Evolutionary conservation across 2,888 invertebrate species (phyloP), one percentile per base, ranked within the genome.

Genomic region (Nomada flava): DNA sequence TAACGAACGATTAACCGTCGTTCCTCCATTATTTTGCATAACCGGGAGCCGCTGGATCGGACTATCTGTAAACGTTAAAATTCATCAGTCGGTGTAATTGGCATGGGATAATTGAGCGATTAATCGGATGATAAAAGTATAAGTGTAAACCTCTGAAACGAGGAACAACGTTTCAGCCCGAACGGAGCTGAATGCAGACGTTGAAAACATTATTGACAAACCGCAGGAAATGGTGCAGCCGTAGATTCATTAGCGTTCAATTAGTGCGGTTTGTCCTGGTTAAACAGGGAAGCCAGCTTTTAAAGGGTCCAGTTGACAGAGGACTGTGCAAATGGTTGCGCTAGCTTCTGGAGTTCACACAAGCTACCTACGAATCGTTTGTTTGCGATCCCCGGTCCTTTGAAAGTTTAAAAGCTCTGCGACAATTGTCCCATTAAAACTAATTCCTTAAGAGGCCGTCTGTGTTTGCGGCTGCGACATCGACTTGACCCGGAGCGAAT

Each of bases 161-260:
- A 44, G 36, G 36, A 73, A 53, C 53, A 53, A 60, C 53, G 69
- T 20, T 13, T 2, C 42, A 15, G n/a, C 3, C 4, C 10, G 23
- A 9, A 18, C 47, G 36, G 67, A 52, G 42, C 11, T 57, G 44
- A 2, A 36, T 5, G 13, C 79, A 69, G 79, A 55, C 67, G 72
- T 29, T 50, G 29, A 13, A n/a, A 15, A 26, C 36, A 59, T 62
- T 81, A 50, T 79, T 76, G 78, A 63, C 74, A 63, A 2, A 0
- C 26, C 44, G 9, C 52, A 53, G 44, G 63, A 69, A 82, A 75
- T 18, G 50, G 15, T 47, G 65, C 64, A 59, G 83, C 78, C 85
- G 89, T 76, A 84, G 82, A 90, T 93, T 93, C 91, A 93, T 93
- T 93, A 93, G 92, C 86, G 88, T 92, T 93, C 93, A 93, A 93